These are phyloP conservation scores for Paratilapia polleni DNA, from an alignment of 2,113 vertebrate genomes.

Conservation along the genomic window DNA sequence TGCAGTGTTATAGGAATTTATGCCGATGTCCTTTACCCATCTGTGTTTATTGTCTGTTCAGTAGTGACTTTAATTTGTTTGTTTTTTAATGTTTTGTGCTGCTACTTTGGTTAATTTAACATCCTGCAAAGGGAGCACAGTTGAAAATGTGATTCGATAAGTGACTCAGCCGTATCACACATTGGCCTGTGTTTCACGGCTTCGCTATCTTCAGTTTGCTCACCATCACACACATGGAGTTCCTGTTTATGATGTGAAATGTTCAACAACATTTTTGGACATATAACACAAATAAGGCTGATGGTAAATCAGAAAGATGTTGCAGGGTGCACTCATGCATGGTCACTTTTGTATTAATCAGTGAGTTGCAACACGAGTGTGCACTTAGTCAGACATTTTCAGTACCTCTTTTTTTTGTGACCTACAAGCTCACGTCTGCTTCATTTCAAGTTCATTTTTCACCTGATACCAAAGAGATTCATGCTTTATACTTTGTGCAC, in stretches of 20 bases:
- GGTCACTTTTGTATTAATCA: neutral
- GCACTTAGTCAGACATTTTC: neutral
- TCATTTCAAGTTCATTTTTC: neutral
- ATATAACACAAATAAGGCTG: neutral
- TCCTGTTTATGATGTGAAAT: neutral
- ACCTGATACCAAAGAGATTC: neutral
- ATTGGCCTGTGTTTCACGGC: neutral
- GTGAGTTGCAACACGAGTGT: neutral
- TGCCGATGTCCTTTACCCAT: too few relatives aligned
- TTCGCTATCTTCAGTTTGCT: neutral
- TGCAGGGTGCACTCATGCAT: too few relatives aligned
- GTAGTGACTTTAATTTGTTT: too few relatives aligned
- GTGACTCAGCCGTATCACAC: neutral
- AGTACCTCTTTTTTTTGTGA: constrained; percentile 6
- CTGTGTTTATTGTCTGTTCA: too few relatives aligned
- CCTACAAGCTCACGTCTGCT: neutral
- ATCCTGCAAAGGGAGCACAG: too few relatives aligned
- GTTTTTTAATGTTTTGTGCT: too few relatives aligned
- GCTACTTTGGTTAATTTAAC: too few relatives aligned
- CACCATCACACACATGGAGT: neutral
- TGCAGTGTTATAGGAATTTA: too few relatives aligned
- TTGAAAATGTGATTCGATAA: neutral
- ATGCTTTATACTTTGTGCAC: neutral
- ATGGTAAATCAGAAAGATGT: neutral
- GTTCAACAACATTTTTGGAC: neutral